These are phyloP conservation scores for Mellivora capensis DNA, from an alignment of 2,113 vertebrate species.

Conservation along the genomic window DNA sequence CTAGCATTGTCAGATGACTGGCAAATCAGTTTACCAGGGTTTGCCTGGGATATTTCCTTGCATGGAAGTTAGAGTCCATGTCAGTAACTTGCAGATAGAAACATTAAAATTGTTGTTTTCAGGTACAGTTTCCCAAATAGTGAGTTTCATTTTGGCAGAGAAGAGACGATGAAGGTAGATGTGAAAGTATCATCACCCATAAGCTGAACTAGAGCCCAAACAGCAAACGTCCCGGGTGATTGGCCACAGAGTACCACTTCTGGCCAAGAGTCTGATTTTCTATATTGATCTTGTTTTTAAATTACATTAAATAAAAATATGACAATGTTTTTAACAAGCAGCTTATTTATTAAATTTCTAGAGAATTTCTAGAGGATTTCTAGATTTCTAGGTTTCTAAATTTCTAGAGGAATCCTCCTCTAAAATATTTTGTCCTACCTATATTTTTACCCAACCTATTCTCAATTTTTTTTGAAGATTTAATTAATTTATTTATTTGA, in stretches of 20 bases:
- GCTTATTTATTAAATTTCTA: constrained; percentile 19
- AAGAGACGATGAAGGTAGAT: background rate
- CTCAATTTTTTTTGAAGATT: background rate
- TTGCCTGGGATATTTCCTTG: background rate
- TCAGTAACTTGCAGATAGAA: background rate
- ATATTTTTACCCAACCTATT: background rate
- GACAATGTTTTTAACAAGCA: background rate
- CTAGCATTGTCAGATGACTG: background rate
- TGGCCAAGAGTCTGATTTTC: background rate
- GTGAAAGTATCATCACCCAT: background rate
- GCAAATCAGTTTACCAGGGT: background rate
- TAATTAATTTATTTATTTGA: too few species aligned
- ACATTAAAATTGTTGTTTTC: background rate
- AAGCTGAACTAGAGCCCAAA: background rate
- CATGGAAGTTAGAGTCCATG: background rate
- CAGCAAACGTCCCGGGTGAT: background rate
- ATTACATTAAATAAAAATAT: background rate
- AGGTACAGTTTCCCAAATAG: background rate
- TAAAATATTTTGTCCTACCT: constrained; percentile 5
- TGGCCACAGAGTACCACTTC: background rate
- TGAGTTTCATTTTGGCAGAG: constrained; percentile 10
- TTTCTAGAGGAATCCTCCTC: background rate
- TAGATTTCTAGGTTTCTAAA: too few species aligned
- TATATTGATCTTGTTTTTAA: background rate
- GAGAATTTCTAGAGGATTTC: too few species aligned